Evolutionary conservation across 2,797 vertebrate species (phyloP).

Genomic region (Cyprinella venusta): DNA sequence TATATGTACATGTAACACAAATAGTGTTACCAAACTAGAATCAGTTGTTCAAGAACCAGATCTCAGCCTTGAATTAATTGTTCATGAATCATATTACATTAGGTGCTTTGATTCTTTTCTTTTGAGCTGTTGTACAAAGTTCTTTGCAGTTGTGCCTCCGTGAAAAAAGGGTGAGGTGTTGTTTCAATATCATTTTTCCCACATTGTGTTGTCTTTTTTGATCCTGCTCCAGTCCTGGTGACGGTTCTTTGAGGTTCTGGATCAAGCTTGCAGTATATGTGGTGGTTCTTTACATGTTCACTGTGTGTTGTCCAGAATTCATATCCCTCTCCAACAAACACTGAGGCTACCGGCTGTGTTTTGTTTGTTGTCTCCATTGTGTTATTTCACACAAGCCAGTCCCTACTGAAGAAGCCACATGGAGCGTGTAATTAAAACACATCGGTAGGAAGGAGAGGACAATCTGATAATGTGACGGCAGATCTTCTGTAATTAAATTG

Average conservation of each 20-base stretch:
- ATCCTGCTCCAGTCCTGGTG: not conserved
- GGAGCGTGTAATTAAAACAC: constrained; percentile 63
- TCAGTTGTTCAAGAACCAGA: too few species aligned
- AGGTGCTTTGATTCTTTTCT: too few species aligned
- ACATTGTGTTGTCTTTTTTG: not conserved
- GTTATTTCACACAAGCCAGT: constrained; percentile 35
- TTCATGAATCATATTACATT: too few species aligned
- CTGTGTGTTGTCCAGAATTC: not conserved
- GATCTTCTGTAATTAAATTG: constrained; percentile 53
- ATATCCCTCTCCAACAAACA: not conserved
- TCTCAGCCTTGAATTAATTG: too few species aligned
- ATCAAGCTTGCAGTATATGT: not conserved
- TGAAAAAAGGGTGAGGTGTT: not conserved
- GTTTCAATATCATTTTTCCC: not conserved
- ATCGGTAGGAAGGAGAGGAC: constrained; percentile 41
- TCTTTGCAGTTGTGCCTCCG: not conserved
- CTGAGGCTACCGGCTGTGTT: not conserved
- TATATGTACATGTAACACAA: too few species aligned
- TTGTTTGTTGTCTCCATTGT: constrained; percentile 38
- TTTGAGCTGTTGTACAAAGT: too few species aligned
- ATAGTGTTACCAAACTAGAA: too few species aligned
- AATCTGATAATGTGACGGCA: constrained; percentile 55
- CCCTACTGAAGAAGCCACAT: constrained; percentile 31
- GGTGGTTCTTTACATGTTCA: not conserved
- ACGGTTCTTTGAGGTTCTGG: not conserved